phyloP scores from a whole-genome alignment of 2,797 vertebrate species.

The Pseudomugil gertrudae region DNA sequence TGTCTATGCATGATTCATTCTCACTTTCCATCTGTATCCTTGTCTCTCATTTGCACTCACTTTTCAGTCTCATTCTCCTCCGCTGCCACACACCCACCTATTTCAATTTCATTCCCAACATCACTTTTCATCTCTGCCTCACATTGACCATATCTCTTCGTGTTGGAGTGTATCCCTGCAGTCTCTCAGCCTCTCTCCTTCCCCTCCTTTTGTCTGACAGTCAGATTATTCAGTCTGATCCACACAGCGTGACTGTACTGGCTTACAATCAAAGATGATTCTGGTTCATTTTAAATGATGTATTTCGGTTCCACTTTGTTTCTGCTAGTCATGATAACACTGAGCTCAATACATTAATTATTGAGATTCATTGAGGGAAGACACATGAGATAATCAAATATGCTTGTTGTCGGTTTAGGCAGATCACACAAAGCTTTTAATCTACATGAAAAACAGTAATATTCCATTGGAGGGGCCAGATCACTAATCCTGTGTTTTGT shows the following conservation, averaged over 20 bases:
- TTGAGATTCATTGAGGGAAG: not conserved
- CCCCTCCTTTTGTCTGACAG: conserved; percentile 4
- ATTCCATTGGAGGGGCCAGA: no score
- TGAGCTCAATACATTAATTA: not conserved
- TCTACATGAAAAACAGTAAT: not conserved
- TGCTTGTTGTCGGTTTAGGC: not conserved
- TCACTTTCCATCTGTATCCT: conserved; percentile 49
- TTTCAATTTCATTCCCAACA: conserved; percentile 47
- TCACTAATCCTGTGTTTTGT: not conserved
- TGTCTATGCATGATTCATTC: conserved; percentile 39
- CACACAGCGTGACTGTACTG: not conserved
- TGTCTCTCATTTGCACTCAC: conserved; percentile 41
- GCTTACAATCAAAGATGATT: not conserved
- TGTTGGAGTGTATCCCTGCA: conserved; percentile 11
- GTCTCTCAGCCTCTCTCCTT: conserved; percentile 2
- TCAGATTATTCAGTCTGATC: conserved; percentile 11
- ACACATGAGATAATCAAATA: not conserved
- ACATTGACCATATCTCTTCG: conserved; percentile 1
- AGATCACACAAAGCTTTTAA: not conserved
- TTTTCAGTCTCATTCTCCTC: conserved; percentile 25
- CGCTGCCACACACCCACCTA: conserved; percentile 26
- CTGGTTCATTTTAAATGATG: not conserved
- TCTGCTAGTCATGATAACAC: not conserved
- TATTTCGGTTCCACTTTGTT: not conserved
- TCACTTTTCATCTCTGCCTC: conserved; percentile 32